phyloP scores from a whole-genome alignment of 2,888 invertebrate genomes.

The Acanthosepion pharaonis region DNA sequence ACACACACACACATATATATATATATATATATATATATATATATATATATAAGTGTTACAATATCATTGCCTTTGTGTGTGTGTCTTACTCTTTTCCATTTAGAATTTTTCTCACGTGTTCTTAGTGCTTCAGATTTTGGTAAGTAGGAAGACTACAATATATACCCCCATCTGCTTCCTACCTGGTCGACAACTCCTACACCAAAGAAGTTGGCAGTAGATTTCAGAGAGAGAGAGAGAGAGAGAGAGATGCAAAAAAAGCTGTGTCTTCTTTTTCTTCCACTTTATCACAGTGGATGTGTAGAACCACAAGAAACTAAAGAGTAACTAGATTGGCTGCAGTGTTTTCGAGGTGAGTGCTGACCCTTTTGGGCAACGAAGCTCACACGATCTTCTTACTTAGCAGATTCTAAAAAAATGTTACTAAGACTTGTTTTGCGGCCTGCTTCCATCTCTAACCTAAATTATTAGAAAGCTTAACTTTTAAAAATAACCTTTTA shows the following conservation, averaged over 20 bases:
- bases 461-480: background rate
- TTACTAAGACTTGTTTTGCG: background rate
- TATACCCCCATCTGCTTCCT: background rate
- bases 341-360: background rate
- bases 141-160: background rate
- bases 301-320: background rate
- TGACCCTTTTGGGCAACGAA: background rate
- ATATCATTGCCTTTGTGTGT: background rate
- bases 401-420: background rate
- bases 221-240: background rate
- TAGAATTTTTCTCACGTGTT: background rate
- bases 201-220: background rate
- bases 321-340: background rate
- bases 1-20: too few species aligned
- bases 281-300: background rate
- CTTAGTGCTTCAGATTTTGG: background rate
- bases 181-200: background rate
- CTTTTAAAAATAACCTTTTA: background rate
- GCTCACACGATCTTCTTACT: background rate
- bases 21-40: background rate
- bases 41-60: background rate
- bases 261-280: background rate
- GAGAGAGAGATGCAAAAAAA: background rate
- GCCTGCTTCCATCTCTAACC: background rate
- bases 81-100: background rate